Base-by-base conservation (phyloP, 2,888 invertebrate species). In the Calameuta idolon region DNA sequence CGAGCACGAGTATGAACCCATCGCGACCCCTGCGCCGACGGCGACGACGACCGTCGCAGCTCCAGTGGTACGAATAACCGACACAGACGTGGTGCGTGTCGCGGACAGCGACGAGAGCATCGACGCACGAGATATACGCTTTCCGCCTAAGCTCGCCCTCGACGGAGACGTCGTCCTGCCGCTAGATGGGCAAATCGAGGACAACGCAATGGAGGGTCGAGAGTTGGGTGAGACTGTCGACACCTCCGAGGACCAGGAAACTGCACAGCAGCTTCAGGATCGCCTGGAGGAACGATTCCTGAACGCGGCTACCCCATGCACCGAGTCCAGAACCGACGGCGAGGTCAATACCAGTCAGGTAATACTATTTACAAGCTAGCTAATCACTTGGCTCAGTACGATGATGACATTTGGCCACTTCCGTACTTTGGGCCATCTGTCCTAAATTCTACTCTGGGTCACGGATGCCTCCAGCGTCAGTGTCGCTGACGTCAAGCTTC, bases 1-100 rank as follows among this genome's bases (percentile, higher is more conserved):
- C 94, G 97, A 97, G 94, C 97, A 97, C 94, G 97, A 97, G 92
- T 97, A 97, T 93, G 97, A 97, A 93, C 96, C 97, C 86, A 95
- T 97, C 91, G 96, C 95, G 90, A 95, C 95, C 87, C 95, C 95
- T 83, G 92, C 92, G 77, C 83, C 85, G 75, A 78, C 81, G 74
- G 74, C 73, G 37, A 69, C 81, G 69, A 68, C 79, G 78, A 40
- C 77, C 73, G 81, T 80, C 30, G 74, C 83, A 76, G 91, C 91
- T 34, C 91, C 91, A 80, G 90, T 90, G 77, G 90, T 89, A 89
- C 92, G 83, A 92, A 94, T 88, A 92, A 94, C 87, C 85, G 90
- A 91, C 84, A 91, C 91, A 83, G 90, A 91, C 79, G 88, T 91
- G 83, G 86, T 86, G 83, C 91, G 89, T 85, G 91, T 91, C 84